A percentile compares a stretch with the other conserved stretches of the same genome.
These are phyloP conservation scores for Mus minutoides DNA, from an alignment of 2,797 vertebrate genomes.

Conservation along the genomic window DNA sequence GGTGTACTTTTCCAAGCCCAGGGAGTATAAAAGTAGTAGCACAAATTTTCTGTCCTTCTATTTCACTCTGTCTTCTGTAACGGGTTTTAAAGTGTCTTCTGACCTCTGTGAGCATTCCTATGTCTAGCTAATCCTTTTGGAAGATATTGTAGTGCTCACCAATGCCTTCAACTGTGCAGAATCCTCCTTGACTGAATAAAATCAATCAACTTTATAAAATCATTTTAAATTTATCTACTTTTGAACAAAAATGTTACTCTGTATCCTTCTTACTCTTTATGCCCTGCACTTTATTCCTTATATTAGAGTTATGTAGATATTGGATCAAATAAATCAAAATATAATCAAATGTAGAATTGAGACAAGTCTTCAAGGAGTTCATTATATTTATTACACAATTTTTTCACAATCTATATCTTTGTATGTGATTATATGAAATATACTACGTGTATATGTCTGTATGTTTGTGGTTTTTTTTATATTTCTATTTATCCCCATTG, in stretches of 20 bases:
- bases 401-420: not conserved
- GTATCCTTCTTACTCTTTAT: not conserved
- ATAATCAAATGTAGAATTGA: constrained; percentile 44
- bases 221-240: not conserved
- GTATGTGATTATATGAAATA: not conserved
- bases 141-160: not conserved
- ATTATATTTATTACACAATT: not conserved
- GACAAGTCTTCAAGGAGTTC: constrained; percentile 24
- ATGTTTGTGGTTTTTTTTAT: not conserved
- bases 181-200: not conserved
- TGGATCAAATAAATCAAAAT: not conserved
- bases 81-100: not conserved
- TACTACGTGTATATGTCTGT: too few species aligned
- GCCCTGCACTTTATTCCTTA: not conserved
- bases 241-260: not conserved
- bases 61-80: not conserved
- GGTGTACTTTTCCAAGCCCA: not conserved
- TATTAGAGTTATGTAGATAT: not conserved
- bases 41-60: not conserved
- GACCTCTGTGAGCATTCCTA: not conserved
- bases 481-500: not conserved
- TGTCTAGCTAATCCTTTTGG: not conserved
- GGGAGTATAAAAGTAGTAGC: not conserved
- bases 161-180: not conserved
- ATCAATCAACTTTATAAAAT: not conserved